These are phyloP conservation scores for Sebastes schlegelii DNA, from an alignment of 2,113 vertebrate species.

Conservation along the genomic window DNA sequence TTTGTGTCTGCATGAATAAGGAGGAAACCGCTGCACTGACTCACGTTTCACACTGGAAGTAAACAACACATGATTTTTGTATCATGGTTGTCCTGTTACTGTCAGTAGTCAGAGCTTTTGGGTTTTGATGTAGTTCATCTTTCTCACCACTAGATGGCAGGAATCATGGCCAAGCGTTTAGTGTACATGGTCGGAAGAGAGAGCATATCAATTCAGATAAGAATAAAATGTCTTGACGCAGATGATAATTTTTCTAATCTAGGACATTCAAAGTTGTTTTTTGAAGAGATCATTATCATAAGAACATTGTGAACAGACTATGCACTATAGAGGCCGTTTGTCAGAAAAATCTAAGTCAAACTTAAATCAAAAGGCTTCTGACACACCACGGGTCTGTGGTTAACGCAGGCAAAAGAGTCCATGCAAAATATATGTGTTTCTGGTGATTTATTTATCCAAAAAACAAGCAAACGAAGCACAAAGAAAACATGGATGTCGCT, in stretches of 20 bases:
- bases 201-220: neutral
- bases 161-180: neutral
- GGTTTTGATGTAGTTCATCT: conserved; percentile 11
- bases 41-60: neutral
- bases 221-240: neutral
- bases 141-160: conserved; percentile 60
- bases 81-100: neutral
- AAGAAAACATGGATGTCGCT: too few relatives aligned
- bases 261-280: neutral
- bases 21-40: neutral
- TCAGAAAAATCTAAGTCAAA: too few relatives aligned
- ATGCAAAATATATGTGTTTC: too few relatives aligned
- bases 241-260: neutral
- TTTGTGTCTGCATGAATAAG: neutral
- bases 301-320: too few relatives aligned
- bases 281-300: neutral
- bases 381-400: too few relatives aligned
- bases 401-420: too few relatives aligned
- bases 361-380: too few relatives aligned
- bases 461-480: too few relatives aligned
- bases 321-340: too few relatives aligned
- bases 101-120: neutral
- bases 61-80: neutral
- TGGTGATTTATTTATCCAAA: too few relatives aligned
- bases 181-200: neutral